Conservation (phyloP, 2,888 invertebrate species). For the Scrobipalpa costella region DNA sequence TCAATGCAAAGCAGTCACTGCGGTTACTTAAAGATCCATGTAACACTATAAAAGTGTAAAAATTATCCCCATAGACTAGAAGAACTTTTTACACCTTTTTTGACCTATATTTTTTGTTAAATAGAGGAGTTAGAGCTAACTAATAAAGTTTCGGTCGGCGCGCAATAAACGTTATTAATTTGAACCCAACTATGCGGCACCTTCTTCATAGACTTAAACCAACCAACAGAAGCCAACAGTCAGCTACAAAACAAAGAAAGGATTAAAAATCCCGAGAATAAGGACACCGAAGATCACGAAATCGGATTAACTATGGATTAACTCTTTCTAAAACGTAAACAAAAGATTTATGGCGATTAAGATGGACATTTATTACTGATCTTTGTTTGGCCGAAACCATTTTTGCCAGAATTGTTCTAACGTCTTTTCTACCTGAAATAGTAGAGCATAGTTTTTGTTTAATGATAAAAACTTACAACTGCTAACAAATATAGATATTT, state of each 20-base stretch:
- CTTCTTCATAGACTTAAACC: conserved; percentile 1
- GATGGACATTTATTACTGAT: conserved; percentile 4
- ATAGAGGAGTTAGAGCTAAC: background rate
- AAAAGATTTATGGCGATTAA: conserved; percentile 10
- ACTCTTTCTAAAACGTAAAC: conserved; percentile 8
- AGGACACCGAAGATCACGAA: background rate
- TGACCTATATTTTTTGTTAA: too few relatives aligned
- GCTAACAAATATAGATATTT: too few relatives aligned
- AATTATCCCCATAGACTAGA: too few relatives aligned
- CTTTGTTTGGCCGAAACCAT: conserved; percentile 1
- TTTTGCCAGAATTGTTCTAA: background rate
- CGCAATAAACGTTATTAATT: conserved; percentile 7
- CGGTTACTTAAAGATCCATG: too few relatives aligned
- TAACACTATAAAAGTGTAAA: too few relatives aligned
- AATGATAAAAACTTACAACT: too few relatives aligned
- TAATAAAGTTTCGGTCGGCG: background rate
- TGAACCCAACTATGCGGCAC: background rate
- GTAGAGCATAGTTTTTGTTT: background rate
- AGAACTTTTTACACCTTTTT: too few relatives aligned
- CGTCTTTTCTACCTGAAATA: background rate
- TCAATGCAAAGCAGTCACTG: too few relatives aligned
- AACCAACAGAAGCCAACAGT: background rate
- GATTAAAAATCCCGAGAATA: conserved; percentile 12
- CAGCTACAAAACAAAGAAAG: background rate
- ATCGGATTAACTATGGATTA: background rate